A percentile compares a stretch with the other conserved stretches of the same genome.
phyloP scores from a whole-genome alignment of 2,113 vertebrate genomes.

The Lepisosteus osseus region DNA sequence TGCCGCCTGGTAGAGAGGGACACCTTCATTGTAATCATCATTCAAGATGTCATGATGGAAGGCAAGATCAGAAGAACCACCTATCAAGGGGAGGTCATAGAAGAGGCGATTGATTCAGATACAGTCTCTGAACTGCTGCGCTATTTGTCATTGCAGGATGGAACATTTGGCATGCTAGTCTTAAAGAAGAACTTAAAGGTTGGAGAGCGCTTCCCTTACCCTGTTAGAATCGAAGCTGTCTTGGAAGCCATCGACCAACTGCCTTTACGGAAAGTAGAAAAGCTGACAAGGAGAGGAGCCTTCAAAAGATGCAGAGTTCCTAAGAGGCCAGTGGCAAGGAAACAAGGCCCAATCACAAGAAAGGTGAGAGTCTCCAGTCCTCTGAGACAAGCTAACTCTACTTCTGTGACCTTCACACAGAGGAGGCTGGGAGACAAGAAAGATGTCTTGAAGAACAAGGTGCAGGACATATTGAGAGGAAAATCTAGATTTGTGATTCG shows the following conservation, averaged over 20 bases:
- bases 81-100: constrained; percentile 50
- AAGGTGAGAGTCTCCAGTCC: constrained; percentile 32
- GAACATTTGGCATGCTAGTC: constrained; percentile 66
- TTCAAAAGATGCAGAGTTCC: constrained; percentile 51
- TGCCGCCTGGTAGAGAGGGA: constrained; percentile 70
- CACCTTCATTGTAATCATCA: constrained; percentile 64
- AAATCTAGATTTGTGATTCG: constrained; percentile 64
- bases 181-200: constrained; percentile 67
- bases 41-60: constrained; percentile 74
- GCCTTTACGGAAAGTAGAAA: constrained; percentile 67
- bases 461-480: constrained; percentile 65
- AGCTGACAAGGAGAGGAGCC: constrained; percentile 58
- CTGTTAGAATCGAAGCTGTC: constrained; percentile 63
- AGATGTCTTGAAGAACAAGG: constrained; percentile 54
- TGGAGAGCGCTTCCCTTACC: constrained; percentile 69
- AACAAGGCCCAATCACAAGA: constrained; percentile 38
- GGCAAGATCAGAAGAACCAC: constrained; percentile 61
- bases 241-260: constrained; percentile 70
- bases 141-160: constrained; percentile 61
- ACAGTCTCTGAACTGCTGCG: constrained; percentile 62
- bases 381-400: constrained; percentile 43
- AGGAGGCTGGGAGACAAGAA: constrained; percentile 50
- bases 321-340: constrained; percentile 53
- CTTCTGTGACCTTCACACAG: constrained; percentile 22
- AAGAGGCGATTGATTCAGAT: constrained; percentile 59